phyloP scores from a whole-genome alignment of 2,113 vertebrate species.

The Candoia aspera region DNA sequence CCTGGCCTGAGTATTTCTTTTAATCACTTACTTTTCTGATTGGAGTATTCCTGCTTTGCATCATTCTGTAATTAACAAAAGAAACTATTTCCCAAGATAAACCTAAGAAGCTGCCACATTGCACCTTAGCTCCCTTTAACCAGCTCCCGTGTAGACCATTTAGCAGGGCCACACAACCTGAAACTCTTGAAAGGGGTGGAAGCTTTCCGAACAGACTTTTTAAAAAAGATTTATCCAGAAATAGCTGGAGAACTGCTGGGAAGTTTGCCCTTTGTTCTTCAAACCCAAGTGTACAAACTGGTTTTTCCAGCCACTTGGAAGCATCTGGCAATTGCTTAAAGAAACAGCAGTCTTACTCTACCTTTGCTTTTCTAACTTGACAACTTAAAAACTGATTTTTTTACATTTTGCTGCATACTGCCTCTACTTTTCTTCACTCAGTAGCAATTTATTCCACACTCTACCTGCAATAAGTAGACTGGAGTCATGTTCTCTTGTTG shows the following conservation, averaged over 20 bases:
- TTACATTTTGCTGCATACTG: slow-evolving; percentile 1
- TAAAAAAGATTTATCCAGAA: slow-evolving; percentile 64
- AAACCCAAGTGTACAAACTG: slow-evolving; percentile 55
- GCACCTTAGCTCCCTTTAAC: neutral
- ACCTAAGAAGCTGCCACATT: neutral
- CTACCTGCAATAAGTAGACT: neutral
- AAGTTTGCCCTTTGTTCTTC: slow-evolving; percentile 60
- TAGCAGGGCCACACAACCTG: rapidly evolving
- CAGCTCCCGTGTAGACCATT: neutral
- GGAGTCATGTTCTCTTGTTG: neutral
- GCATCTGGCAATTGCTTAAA: slow-evolving; percentile 72
- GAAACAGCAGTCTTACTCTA: slow-evolving; percentile 46
- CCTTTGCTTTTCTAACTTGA: slow-evolving; percentile 46
- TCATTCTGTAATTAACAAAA: neutral
- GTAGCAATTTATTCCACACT: neutral
- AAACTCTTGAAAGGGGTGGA: neutral
- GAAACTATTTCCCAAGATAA: neutral
- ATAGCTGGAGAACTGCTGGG: slow-evolving; percentile 68
- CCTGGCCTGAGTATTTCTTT: neutral
- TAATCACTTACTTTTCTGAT: neutral
- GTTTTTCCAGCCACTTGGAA: slow-evolving; percentile 71
- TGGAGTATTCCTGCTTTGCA: neutral
- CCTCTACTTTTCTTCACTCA: neutral
- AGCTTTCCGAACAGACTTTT: slow-evolving; percentile 61
- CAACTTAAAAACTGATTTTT: neutral